Conservation (phyloP, 2,113 vertebrate species). For the Nibea coibor region DNA sequence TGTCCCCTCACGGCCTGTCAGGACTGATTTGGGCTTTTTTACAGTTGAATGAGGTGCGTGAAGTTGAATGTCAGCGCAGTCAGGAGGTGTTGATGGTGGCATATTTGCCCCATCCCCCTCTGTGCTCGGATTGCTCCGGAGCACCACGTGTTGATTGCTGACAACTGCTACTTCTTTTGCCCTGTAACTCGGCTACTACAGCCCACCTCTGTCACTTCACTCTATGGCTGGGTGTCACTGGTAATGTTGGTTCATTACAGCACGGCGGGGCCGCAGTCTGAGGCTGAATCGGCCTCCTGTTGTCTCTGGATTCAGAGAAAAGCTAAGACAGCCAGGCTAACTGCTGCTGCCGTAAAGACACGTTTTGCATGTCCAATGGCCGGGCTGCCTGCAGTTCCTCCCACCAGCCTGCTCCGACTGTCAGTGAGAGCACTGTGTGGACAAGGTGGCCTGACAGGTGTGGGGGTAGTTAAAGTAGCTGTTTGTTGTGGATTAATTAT, state of each 20-base stretch:
- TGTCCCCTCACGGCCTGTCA: background rate
- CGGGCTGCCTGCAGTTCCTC: conserved; percentile 70
- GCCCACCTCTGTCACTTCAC: too few relatives aligned
- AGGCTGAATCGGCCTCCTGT: background rate
- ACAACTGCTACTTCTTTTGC: conserved; percentile 77
- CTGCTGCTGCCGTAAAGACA: conserved; percentile 59
- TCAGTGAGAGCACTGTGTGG: conserved; percentile 47
- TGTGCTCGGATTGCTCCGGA: conserved; percentile 63
- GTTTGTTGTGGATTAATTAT: background rate
- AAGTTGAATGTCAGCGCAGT: conserved; percentile 40
- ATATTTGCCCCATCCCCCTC: conserved; percentile 55
- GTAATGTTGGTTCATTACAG: background rate
- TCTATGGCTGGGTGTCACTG: background rate
- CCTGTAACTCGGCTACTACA: conserved; percentile 16
- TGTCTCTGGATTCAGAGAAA: background rate
- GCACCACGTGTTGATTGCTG: conserved; percentile 81
- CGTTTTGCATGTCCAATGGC: conserved; percentile 76
- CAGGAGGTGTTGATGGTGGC: conserved; percentile 39
- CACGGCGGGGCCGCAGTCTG: background rate
- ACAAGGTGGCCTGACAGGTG: conserved; percentile 40
- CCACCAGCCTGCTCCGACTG: conserved; percentile 61
- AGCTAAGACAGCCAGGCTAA: conserved; percentile 45
- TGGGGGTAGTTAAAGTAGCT: background rate
- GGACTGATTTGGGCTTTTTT: background rate
- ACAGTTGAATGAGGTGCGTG: background rate